Base-by-base conservation (phyloP, 2,888 invertebrate species). In the Aphidoletes aphidimyza region DNA sequence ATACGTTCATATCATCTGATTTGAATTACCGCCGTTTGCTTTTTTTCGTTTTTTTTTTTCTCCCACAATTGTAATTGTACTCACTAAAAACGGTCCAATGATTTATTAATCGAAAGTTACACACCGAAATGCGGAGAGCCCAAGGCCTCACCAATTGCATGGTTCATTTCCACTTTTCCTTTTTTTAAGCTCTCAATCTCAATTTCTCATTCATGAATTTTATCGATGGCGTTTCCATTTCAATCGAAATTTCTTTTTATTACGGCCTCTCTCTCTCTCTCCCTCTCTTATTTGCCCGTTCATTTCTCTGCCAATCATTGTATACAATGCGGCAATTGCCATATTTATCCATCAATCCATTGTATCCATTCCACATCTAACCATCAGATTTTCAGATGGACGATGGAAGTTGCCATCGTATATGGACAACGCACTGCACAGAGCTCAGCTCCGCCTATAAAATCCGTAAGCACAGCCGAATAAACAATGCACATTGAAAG, bases 251-350 rank as follows among this genome's bases (percentile, higher is more conserved):
- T 69, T 69, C 34, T 34, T 69, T 69, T 69, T 17, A 69, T 69
- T 69, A 30, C 17, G 69, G 69, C n/a, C 69, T 30, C 1, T 69
- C 54, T 69, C 54, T 54, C 22, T 22, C 47, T 47, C 47, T 17
- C 47, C 2, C 47, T 17, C 54, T 22, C 22, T 54, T 2, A 14
- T n/a, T n/a, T n/a, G n/a, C n/a, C n/a, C n/a, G 42, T 6, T 42
- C n/a, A n/a, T n/a, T n/a, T n/a, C n/a, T n/a, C n/a, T n/a, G n/a
- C n/a, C n/a, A n/a, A n/a, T n/a, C n/a, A n/a, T n/a, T n/a, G n/a
- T n/a, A 30, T 30, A 69, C 69, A 69, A 69, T 69, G n/a, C 69
- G 69, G 69, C 30, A 69, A 69, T 30, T 69, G n/a, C n/a, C n/a
- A n/a, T n/a, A n/a, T n/a, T n/a, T n/a, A n/a, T n/a, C n/a, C n/a